These are phyloP conservation scores for Melieria crassipennis DNA, from an alignment of 2,888 invertebrate genomes.

Conservation along the genomic window DNA sequence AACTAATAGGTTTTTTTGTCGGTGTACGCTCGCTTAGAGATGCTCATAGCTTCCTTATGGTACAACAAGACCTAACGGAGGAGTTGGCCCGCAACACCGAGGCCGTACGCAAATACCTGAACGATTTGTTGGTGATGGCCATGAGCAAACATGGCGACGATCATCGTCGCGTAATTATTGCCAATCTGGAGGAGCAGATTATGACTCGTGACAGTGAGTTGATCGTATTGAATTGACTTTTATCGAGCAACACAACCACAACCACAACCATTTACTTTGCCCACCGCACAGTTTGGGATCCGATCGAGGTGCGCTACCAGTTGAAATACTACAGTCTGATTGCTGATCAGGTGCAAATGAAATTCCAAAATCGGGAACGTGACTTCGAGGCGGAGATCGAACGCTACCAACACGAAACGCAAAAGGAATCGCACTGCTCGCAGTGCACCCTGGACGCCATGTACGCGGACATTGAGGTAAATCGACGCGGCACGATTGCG, in stretches of 20 bases:
- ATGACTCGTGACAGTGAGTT: constrained; percentile 30
- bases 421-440: constrained; percentile 22
- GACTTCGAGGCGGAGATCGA: constrained; percentile 21
- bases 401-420: background rate
- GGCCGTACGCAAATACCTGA: background rate
- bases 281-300: constrained; percentile 35
- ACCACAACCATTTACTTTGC: background rate
- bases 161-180: background rate
- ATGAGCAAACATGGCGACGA: constrained; percentile 9
- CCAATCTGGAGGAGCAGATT: constrained; percentile 26
- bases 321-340: constrained; percentile 22
- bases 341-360: constrained; percentile 31
- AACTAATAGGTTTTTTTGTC: constrained; percentile 6
- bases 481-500: background rate
- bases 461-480: constrained; percentile 32
- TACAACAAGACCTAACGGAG: background rate
- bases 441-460: constrained; percentile 15
- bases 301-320: constrained; percentile 44
- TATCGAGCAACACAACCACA: background rate
- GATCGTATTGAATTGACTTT: background rate
- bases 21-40: background rate
- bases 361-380: background rate
- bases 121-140: constrained; percentile 1
- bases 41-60: background rate
- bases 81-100: constrained; percentile 11